phyloP scores from a whole-genome alignment of 1,140 invertebrate genomes.

The Panagrolaimus sp. region DNA sequence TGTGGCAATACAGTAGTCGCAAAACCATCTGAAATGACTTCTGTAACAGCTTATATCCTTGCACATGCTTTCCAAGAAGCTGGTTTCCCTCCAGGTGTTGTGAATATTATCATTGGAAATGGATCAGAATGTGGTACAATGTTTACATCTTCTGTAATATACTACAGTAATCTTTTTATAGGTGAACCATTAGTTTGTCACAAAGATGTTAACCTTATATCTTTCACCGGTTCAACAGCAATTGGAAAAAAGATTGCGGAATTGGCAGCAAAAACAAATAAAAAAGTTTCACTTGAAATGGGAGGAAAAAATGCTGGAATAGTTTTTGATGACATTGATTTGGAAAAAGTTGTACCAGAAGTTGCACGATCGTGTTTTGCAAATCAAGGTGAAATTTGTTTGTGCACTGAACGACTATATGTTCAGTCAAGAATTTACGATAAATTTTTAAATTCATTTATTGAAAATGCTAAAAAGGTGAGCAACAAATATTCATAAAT shows the following conservation, averaged over 20 bases:
- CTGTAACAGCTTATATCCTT: slow-evolving; percentile 64
- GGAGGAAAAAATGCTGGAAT: slow-evolving; percentile 66
- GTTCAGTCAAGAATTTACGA: slow-evolving; percentile 62
- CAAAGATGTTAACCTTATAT: slow-evolving; percentile 59
- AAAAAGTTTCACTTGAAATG: slow-evolving; percentile 65
- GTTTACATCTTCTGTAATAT: no score
- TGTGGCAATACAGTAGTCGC: slow-evolving; percentile 65
- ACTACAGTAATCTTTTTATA: slow-evolving; percentile 21
- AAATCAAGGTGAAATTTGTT: slow-evolving; percentile 66
- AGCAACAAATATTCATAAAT: no score
- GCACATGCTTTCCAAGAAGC: slow-evolving; percentile 62
- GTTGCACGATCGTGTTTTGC: slow-evolving; percentile 63
- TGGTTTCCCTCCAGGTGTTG: slow-evolving; percentile 64
- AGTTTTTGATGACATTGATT: slow-evolving; percentile 63
- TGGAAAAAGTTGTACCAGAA: slow-evolving; percentile 61
- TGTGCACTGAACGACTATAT: slow-evolving; percentile 65
- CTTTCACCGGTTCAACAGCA: slow-evolving; percentile 64
- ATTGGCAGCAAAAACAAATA: slow-evolving; percentile 60
- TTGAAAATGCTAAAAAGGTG: slow-evolving; percentile 60
- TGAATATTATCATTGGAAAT: slow-evolving; percentile 66
- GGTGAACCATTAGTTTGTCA: slow-evolving; percentile 65
- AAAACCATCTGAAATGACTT: slow-evolving; percentile 67
- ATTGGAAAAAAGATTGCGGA: slow-evolving; percentile 62
- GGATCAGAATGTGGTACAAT: slow-evolving; percentile 54
- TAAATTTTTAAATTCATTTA: slow-evolving; percentile 62